phyloP scores from a whole-genome alignment of 2,888 invertebrate species.

The Athalia circularis region DNA sequence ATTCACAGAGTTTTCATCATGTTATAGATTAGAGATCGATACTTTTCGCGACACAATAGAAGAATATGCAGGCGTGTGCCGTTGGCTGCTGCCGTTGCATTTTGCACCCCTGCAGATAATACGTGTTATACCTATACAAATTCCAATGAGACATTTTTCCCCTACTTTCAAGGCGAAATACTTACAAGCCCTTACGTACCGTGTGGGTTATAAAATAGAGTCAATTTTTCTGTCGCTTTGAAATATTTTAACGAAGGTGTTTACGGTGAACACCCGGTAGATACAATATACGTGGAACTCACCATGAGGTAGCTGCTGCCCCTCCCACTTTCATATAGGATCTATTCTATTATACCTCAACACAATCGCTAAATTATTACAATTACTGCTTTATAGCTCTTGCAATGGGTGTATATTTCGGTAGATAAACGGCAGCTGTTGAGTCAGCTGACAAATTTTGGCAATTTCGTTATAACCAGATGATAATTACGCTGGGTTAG shows the following conservation, averaged over 20 bases:
- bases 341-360: conserved; percentile 39
- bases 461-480: conserved; percentile 43
- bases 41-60: conserved; percentile 53
- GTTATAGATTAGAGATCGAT: conserved; percentile 65
- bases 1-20: conserved; percentile 58
- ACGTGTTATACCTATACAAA: too few relatives aligned
- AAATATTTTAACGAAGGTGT: conserved; percentile 9
- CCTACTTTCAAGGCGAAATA: conserved; percentile 13
- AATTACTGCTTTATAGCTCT: conserved; percentile 57
- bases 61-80: conserved; percentile 59
- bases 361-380: conserved; percentile 63
- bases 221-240: conserved; percentile 46
- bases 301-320: conserved; percentile 6
- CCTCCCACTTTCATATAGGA: conserved; percentile 35
- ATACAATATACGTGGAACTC: background rate
- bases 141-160: conserved; percentile 50
- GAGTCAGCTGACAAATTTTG: conserved; percentile 62
- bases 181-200: conserved; percentile 2
- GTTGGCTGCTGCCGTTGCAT: conserved; percentile 47
- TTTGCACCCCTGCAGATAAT: conserved; percentile 42
- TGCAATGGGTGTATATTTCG: background rate
- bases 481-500: background rate
- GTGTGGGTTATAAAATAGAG: conserved; percentile 53
- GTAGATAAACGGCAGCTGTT: conserved; percentile 20
- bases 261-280: background rate